Base-by-base conservation (phyloP, 1,140 invertebrate species). In the Caenorhabditis tropicalis region DNA sequence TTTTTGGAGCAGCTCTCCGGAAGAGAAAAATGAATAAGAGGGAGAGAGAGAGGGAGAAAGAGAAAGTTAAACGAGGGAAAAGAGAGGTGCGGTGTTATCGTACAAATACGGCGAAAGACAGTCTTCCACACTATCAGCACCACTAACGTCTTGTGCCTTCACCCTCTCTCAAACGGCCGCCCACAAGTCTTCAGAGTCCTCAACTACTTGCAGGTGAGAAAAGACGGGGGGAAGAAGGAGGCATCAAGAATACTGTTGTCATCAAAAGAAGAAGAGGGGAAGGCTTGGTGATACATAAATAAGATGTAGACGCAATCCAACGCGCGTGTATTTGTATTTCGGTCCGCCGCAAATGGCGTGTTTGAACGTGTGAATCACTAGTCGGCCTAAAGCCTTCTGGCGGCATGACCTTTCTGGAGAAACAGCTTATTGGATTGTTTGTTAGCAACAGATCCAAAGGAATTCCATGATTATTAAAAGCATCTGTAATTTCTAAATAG, bases 191-290 rank as follows among this genome's bases (percentile, higher is more conserved):
- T 74, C 58, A 4, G 58, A 65, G 58, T 65, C 58, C 58, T 43
- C 82, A 43, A 74, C 39, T 83, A 83, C 53, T 83, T 74, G 60
- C 82, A 83, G 82, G 74, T 65, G 82, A 49, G 82, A 74, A 83
- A 48, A 65, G 4, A 58, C 9, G n/a, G 31, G 58, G 31, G n/a
- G 7, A 10, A 21, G 31, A 10, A n/a, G 19, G 21, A 24, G 15
- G 65, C n/a, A n/a, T n/a, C n/a, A 74, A 74, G 65, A 74, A 74
- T 74, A 74, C 65, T 43, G 65, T 74, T 74, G 65, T 74, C 65
- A 74, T 74, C 65, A 43, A 74, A 74, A 15, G 65, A 74, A 31
- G 19, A 19, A 36, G 43, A 19, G 43, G n/a, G 36, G 36, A 31
- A 4, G 19, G 15, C 36, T 43, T 43, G 65, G 29, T 74, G 65